Conservation (phyloP, 1,140 invertebrate genomes). For the Cepaea nemoralis region DNA sequence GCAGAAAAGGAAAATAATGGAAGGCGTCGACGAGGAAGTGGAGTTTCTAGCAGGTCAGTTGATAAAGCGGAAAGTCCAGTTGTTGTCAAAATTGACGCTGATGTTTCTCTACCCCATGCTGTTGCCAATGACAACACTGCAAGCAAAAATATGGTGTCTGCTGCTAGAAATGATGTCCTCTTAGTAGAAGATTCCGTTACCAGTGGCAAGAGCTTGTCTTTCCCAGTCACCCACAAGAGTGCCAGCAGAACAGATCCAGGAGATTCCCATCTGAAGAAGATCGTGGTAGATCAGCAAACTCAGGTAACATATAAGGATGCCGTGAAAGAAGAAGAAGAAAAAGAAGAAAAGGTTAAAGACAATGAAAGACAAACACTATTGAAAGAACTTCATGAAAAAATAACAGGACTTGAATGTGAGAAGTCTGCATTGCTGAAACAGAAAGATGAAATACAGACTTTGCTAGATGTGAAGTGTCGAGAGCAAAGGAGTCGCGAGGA, state of each 20-base stretch:
- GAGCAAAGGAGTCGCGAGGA: constrained; percentile 35
- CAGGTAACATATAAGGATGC: neutral
- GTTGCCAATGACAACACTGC: constrained; percentile 1
- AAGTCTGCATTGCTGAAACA: neutral
- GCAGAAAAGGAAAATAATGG: neutral
- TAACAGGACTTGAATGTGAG: constrained; percentile 8
- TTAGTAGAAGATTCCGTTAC: neutral
- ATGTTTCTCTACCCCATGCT: neutral
- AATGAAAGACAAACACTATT: neutral
- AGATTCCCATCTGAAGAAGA: neutral
- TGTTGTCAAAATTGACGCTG: neutral
- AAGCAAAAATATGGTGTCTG: neutral
- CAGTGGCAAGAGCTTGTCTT: neutral
- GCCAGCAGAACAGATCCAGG: neutral
- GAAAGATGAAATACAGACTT: constrained; percentile 14
- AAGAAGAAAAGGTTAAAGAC: neutral
- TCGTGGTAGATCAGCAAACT: neutral
- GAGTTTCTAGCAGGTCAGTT: neutral
- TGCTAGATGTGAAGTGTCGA: neutral
- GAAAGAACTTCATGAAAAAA: constrained; percentile 1
- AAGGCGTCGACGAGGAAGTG: neutral
- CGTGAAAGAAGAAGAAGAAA: neutral
- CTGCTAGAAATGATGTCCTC: no score
- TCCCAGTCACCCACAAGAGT: neutral
- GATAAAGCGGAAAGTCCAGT: neutral